Percentiles rank a stretch among this genome's conserved stretches.
These are phyloP conservation scores for Sthenelais limicola DNA, from an alignment of 2,888 invertebrate genomes.

Conservation along the genomic window DNA sequence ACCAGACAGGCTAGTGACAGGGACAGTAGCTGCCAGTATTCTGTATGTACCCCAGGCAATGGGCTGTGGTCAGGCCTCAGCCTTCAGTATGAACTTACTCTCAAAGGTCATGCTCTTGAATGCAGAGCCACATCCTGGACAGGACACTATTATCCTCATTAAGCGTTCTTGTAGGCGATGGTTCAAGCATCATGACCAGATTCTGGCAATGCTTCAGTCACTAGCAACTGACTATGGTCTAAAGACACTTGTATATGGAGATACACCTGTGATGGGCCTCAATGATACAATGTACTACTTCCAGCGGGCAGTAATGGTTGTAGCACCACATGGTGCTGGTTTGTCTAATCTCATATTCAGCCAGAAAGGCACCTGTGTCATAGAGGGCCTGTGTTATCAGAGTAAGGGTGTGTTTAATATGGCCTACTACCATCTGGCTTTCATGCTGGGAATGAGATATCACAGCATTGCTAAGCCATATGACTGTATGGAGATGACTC, in stretches of 20 bases:
- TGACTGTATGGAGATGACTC: too few species aligned
- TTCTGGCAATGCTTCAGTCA: background rate
- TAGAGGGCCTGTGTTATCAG: constrained; percentile 24
- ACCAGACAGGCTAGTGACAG: background rate
- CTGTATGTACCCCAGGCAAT: constrained; percentile 17
- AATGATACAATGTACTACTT: background rate
- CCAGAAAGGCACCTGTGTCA: constrained; percentile 18
- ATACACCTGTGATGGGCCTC: background rate
- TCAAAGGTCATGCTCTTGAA: background rate
- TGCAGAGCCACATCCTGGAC: background rate
- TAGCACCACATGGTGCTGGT: constrained; percentile 27
- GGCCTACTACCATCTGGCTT: too few species aligned
- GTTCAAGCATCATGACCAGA: background rate
- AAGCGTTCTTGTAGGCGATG: constrained; percentile 22
- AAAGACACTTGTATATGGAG: background rate
- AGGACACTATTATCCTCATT: constrained; percentile 18
- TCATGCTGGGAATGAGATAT: too few species aligned
- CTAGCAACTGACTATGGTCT: background rate
- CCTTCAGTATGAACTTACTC: constrained; percentile 4
- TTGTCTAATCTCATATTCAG: constrained; percentile 19
- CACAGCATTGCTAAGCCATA: too few species aligned
- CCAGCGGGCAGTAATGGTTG: background rate
- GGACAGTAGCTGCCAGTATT: background rate
- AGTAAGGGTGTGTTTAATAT: too few species aligned
- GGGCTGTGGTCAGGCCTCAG: background rate